phyloP scores from a whole-genome alignment of 2,888 invertebrate genomes.

The Eledona agricola region DNA sequence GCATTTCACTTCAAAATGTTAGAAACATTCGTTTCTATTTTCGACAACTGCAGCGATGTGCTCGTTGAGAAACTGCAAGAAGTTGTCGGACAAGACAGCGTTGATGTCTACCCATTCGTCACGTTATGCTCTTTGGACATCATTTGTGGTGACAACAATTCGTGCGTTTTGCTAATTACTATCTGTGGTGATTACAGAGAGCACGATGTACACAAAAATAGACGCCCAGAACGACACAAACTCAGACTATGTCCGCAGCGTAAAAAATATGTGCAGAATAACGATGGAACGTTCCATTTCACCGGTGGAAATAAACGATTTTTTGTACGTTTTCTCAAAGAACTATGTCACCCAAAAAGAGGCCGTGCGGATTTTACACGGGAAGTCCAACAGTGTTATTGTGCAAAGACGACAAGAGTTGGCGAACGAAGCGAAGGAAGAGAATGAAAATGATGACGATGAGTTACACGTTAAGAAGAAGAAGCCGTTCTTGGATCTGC shows the following conservation, averaged over 20 bases:
- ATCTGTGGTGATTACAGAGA: conserved; percentile 68
- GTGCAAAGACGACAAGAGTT: conserved; percentile 61
- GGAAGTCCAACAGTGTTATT: conserved; percentile 68
- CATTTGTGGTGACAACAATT: conserved; percentile 13
- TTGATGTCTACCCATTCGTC: conserved; percentile 17
- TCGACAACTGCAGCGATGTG: conserved; percentile 1
- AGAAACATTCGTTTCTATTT: conserved; percentile 14
- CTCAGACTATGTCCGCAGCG: conserved; percentile 77
- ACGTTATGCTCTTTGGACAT: conserved; percentile 12
- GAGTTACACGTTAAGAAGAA: conserved; percentile 18
- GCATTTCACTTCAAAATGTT: conserved; percentile 24
- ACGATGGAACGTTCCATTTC: conserved; percentile 48
- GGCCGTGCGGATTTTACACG: conserved; percentile 63
- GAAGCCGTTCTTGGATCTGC: conserved; percentile 23
- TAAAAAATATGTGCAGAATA: conserved; percentile 64
- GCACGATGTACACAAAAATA: conserved; percentile 82
- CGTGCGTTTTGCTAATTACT: not conserved
- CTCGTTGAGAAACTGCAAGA: conserved; percentile 7
- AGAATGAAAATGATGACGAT: not conserved
- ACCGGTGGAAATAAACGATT: conserved; percentile 61
- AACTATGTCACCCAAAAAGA: conserved; percentile 67
- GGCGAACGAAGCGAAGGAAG: conserved; percentile 5
- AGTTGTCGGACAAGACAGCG: conserved; percentile 5
- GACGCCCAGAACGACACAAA: conserved; percentile 75
- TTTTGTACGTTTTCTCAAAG: conserved; percentile 66